Evolutionary conservation across 2,113 vertebrate species (phyloP), one percentile per base, ranked within the genome.

Genomic region (Pitta sordida): DNA sequence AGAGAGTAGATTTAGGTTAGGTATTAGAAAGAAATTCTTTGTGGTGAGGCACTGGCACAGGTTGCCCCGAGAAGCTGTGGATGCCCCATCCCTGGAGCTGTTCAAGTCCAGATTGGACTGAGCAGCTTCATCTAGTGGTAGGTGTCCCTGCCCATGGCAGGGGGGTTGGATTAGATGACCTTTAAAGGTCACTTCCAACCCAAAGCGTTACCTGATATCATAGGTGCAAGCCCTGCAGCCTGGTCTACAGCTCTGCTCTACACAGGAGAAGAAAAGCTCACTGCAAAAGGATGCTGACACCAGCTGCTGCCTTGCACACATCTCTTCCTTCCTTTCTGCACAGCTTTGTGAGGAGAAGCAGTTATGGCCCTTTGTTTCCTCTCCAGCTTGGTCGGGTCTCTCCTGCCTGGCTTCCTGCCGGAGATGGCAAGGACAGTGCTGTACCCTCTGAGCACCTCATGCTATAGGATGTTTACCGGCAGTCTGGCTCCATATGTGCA

Each of bases 321-420:
- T 77, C 75, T 58, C 83, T 90, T 88, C 87, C 76, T 92, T 91
- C 91, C 76, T 55, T 83, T 60, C 64, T 65, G 49, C 23, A 1
- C 53, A 52, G 64, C 69, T 77, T 60, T 67, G 60, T 41, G 30
- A 77, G 73, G 65, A 88, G 86, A 60, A 86, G 68, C 8, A 6
- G 64, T 81, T 55, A 24, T 0, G 3, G 34, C 48, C 71, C 73
- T 90, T 93, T 92, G 83, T 94, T 92, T 64, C 9, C 77, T 52
- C 22, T 88, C 68, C 3, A 1, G 13, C 36, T 78, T 7, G 2
- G 21, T 49, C 65, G 0, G 0, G 37, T 83, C 43, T 58, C n/a
- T 84, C 59, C 68, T 0, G 4, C 73, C 60, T 22, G 76, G 73
- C 73, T 88, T 94, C 94, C 86, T 94, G 76, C 53, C 4, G 7